Evolutionary conservation across 2,113 vertebrate species (phyloP), one percentile per base, ranked within the genome.

Genomic region (Natator depressus): DNA sequence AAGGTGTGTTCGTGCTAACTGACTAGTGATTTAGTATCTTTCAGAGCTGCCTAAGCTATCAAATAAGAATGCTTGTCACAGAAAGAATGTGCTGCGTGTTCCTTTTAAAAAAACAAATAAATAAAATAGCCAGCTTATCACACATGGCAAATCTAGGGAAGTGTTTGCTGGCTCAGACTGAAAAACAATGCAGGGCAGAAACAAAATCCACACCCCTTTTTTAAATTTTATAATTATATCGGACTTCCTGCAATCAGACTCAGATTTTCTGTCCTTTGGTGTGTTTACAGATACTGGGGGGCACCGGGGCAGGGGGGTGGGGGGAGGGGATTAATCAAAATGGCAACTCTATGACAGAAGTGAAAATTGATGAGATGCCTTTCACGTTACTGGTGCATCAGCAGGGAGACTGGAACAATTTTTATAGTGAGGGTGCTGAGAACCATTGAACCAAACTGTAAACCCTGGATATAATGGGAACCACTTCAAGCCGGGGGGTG

Each of bases 211-310:
- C 49, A 5, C 3, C 38, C 12, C 1, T 22, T 24, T 88, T 88
- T 72, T 19, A 35, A 0, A 0, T 12, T 0, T 4, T 47, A n/a
- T 5, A 9, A 25, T 46, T 76, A 3, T 75, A 59, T 85, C n/a
- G 2, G 10, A 72, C 38, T 6, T 84, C 2, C 7, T 35, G 16
- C 35, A n/a, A 9, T 72, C 35, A 38, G n/a, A 38, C 35, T 69
- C n/a, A 20, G 65, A 38, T 76, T 22, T 25, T 76, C 72, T 46
- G 72, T 42, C 24, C 22, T 76, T 42, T 24, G 10, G 8, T 12
- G 20, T 42, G 22, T 46, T 76, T 46, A 42, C 38, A 38, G 38
- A 24, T 25, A 24, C 22, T 57, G 24, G 55, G 20, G 8, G 8
- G 53, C 53, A 20, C 19, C 19, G 6, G 19, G 17, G 24, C 14